Evolutionary conservation across 2,888 invertebrate genomes (phyloP).

Genomic region (Cantharis flavilabris): DNA sequence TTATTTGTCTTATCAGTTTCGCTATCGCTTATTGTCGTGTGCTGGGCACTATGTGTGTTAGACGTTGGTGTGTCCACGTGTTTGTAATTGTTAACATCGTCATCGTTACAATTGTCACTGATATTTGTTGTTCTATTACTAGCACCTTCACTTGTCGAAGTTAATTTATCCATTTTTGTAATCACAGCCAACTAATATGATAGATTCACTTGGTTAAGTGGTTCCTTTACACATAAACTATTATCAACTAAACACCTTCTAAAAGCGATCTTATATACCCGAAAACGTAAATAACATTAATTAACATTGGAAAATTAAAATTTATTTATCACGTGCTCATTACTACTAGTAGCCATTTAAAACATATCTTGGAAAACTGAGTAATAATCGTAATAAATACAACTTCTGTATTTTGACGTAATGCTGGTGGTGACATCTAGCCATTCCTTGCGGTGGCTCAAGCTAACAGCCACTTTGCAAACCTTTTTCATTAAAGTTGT

Average conservation of each 20-base stretch:
- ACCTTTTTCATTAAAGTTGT: not conserved
- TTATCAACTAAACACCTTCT: not conserved
- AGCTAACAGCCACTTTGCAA: not conserved
- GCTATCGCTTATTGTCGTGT: slow-evolving; percentile 19
- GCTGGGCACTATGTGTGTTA: not conserved
- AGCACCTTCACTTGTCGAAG: slow-evolving; percentile 11
- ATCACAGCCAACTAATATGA: slow-evolving; percentile 24
- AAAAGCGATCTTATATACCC: not conserved
- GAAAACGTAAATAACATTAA: not conserved
- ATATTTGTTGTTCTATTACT: slow-evolving; percentile 4
- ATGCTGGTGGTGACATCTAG: not conserved
- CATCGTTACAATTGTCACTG: slow-evolving; percentile 1
- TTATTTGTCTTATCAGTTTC: slow-evolving; percentile 1
- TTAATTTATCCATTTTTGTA: slow-evolving; percentile 20
- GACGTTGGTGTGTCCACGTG: not conserved
- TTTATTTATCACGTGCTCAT: not conserved
- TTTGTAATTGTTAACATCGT: not conserved
- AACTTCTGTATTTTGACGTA: not conserved
- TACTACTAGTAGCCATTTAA: not conserved
- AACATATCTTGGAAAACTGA: not conserved
- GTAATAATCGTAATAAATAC: not conserved
- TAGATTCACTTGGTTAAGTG: not conserved
- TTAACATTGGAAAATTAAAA: not conserved
- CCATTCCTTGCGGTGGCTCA: not conserved
- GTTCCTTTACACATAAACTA: not conserved